Percentiles rank a stretch among this genome's conserved stretches.
phyloP scores from a whole-genome alignment of 2,797 vertebrate genomes.

The Xiphorhynchus erythropygius region DNA sequence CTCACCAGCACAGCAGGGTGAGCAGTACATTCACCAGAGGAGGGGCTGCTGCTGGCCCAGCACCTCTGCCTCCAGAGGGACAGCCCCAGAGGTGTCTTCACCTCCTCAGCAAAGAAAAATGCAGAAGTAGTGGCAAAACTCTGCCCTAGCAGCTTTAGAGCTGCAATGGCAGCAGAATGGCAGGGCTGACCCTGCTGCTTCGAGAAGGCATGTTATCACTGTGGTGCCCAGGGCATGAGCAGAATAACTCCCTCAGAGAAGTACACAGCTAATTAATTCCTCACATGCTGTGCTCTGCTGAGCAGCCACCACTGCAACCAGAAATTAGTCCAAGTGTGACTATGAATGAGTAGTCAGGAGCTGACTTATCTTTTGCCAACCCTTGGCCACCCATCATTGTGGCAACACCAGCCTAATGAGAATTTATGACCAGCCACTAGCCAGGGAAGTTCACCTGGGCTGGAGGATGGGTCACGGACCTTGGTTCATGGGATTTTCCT shows the following conservation, averaged over 20 bases:
- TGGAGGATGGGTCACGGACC: neutral
- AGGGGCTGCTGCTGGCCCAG: fast-evolving
- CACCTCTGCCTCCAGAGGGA: neutral
- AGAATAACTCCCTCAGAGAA: neutral
- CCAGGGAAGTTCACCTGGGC: neutral
- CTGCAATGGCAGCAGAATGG: neutral
- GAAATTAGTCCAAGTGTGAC: neutral
- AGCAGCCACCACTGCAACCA: neutral
- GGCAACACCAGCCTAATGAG: neutral
- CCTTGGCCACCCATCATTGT: neutral
- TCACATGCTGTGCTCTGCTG: neutral
- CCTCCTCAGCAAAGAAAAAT: neutral
- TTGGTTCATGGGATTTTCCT: fast-evolving
- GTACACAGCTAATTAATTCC: conserved; percentile 47
- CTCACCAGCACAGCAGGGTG: fast-evolving
- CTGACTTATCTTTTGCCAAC: neutral
- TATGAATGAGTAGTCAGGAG: neutral
- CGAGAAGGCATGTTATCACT: neutral
- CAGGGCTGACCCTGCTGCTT: conserved; percentile 17
- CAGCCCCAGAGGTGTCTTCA: fast-evolving
- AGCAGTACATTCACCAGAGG: fast-evolving
- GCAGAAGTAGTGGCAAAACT: neutral
- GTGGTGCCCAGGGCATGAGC: neutral
- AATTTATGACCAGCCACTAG: neutral
- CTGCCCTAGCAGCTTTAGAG: neutral